A percentile compares a stretch with the other conserved stretches of the same genome.
These are phyloP conservation scores for Copidosoma aretas DNA, from an alignment of 2,888 invertebrate genomes.

Conservation along the genomic window DNA sequence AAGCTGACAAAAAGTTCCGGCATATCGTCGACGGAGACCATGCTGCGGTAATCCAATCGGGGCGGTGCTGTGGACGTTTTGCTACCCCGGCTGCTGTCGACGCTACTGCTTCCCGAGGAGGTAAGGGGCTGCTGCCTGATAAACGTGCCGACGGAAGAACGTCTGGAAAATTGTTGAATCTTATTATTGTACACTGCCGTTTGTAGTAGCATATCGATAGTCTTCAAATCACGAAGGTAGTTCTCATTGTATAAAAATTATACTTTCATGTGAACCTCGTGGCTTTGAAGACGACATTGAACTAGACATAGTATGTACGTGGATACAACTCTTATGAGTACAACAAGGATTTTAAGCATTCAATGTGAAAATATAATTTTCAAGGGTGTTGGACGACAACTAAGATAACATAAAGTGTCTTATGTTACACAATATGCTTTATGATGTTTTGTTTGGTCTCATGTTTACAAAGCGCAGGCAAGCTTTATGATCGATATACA, in stretches of 20 bases:
- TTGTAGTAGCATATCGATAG: no score
- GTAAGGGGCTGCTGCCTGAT: slow-evolving; percentile 72
- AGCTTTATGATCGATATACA: slow-evolving; percentile 22
- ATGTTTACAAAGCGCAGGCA: slow-evolving; percentile 37
- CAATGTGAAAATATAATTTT: slow-evolving; percentile 42
- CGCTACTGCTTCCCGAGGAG: slow-evolving; percentile 65
- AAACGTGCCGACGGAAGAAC: slow-evolving; percentile 86
- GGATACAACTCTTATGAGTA: no score
- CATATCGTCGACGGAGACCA: slow-evolving; percentile 94
- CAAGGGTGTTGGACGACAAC: slow-evolving; percentile 28
- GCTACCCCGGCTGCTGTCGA: slow-evolving; percentile 69
- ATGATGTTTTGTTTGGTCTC: slow-evolving; percentile 29
- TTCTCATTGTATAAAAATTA: background rate
- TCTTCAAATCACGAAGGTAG: no score
- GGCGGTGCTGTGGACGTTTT: slow-evolving; percentile 70
- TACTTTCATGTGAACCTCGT: background rate
- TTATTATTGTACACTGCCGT: no score
- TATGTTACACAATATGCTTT: slow-evolving; percentile 19
- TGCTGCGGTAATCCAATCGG: slow-evolving; percentile 86
- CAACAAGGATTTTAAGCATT: slow-evolving; percentile 37
- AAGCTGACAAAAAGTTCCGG: slow-evolving; percentile 94
- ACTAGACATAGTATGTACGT: no score
- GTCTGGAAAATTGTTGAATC: slow-evolving; percentile 65
- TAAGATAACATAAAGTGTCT: slow-evolving; percentile 26
- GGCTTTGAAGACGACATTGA: no score